Evolutionary conservation across 2,888 invertebrate species (phyloP).

Genomic region (Omphaloscelis lunosa): DNA sequence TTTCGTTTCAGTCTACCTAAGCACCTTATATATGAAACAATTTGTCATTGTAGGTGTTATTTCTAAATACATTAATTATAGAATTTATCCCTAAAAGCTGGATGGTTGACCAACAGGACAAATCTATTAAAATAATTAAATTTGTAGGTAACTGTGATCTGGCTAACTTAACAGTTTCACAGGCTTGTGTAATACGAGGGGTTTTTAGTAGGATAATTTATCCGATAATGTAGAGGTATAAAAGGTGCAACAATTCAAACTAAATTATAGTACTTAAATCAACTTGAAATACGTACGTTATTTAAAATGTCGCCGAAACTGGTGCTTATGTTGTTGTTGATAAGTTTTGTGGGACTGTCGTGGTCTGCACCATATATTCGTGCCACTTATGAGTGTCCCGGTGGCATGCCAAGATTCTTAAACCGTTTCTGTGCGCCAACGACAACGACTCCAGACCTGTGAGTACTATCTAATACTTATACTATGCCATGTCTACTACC

Average conservation of each 20-base stretch:
- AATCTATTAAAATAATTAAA: not conserved
- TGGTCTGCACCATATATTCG: not conserved
- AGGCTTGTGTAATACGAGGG: too few relatives aligned
- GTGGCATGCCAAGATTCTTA: too few relatives aligned
- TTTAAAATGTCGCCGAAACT: constrained; percentile 23
- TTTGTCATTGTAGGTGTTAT: too few relatives aligned
- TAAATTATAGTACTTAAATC: not conserved
- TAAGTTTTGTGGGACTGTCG: constrained; percentile 7
- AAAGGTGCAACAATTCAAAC: not conserved
- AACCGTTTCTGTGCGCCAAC: not conserved
- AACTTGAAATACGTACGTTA: not conserved
- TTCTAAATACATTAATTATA: too few relatives aligned
- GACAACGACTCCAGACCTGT: not conserved
- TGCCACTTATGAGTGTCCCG: not conserved
- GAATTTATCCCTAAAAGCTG: not conserved
- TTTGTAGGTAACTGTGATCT: not conserved
- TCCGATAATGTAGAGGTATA: not conserved
- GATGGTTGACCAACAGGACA: not conserved
- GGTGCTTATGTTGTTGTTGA: not conserved
- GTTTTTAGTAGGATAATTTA: too few relatives aligned
- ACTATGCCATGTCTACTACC: not conserved
- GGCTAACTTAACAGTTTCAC: not conserved
- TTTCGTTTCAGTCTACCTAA: too few relatives aligned
- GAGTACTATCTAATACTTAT: not conserved
- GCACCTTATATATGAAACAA: too few relatives aligned